phyloP scores from a whole-genome alignment of 2,797 vertebrate genomes.

The Peromyscus melanophrys region DNA sequence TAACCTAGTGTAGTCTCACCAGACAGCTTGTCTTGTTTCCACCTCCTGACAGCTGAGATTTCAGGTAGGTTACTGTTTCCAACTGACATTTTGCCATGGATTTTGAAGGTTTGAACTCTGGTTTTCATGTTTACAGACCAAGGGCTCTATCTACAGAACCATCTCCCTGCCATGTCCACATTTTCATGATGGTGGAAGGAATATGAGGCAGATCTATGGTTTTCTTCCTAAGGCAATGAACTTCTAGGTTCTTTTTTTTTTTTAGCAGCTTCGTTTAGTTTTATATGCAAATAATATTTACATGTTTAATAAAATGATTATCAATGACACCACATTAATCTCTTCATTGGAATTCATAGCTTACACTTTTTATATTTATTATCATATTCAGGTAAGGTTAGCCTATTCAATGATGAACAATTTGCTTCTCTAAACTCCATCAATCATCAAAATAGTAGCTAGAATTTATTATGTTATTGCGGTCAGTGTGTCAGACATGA shows the following conservation, averaged over 20 bases:
- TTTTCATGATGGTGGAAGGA: not conserved
- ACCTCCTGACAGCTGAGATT: not conserved
- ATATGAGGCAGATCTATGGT: not conserved
- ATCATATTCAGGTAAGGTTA: not conserved
- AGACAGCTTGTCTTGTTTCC: not conserved
- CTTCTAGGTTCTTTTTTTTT: not conserved
- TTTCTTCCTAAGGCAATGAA: not conserved
- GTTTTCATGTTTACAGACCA: not conserved
- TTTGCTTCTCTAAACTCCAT: not conserved
- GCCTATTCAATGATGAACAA: not conserved
- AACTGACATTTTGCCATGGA: not conserved
- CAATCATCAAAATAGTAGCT: conserved; percentile 11
- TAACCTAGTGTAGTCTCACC: not conserved
- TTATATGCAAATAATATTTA: conserved; percentile 31
- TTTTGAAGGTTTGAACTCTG: not conserved
- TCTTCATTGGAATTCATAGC: not conserved
- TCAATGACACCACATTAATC: not conserved
- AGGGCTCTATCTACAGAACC: not conserved
- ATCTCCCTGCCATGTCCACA: not conserved
- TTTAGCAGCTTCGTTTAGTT: not conserved
- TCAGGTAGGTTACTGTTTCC: not conserved
- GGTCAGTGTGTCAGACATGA: not conserved
- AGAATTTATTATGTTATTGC: not conserved
- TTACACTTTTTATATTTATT: not conserved
- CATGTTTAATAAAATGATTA: conserved; percentile 40